Evolutionary conservation across 1,140 invertebrate genomes (phyloP).

Genomic region (Theocolax elegans): DNA sequence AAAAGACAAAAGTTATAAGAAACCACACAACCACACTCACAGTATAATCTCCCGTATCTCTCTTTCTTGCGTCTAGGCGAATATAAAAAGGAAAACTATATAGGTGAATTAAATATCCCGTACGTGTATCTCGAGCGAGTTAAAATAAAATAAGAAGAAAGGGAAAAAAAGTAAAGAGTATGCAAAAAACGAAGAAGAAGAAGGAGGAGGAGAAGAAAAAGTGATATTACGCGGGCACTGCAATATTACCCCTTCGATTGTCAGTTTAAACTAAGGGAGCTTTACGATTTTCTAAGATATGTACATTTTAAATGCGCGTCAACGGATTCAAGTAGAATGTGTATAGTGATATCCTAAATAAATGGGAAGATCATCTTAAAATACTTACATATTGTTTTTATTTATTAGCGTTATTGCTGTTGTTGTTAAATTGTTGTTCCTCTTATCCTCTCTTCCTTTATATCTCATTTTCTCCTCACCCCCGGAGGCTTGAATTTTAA

Average conservation of each 20-base stretch:
- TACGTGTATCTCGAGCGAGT: background rate
- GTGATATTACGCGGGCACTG: slow-evolving; percentile 58
- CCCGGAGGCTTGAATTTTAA: no score
- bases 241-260: slow-evolving; percentile 65
- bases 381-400: slow-evolving; percentile 5
- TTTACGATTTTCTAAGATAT: slow-evolving; percentile 63
- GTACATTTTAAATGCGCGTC: slow-evolving; percentile 39
- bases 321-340: slow-evolving; percentile 55
- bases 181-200: no score
- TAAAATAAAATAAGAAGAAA: background rate
- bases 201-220: slow-evolving; percentile 18
- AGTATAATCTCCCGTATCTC: no score
- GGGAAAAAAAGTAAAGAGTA: background rate
- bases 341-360: slow-evolving; percentile 64
- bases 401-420: no score
- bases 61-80: background rate
- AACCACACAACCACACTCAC: no score
- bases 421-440: no score
- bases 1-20: no score
- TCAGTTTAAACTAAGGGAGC: slow-evolving; percentile 62
- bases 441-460: background rate
- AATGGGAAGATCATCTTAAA: slow-evolving; percentile 62
- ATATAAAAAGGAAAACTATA: slow-evolving; percentile 1
- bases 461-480: background rate
- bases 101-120: background rate